A percentile compares a stretch with the other conserved stretches of the same genome.
These are phyloP conservation scores for Sternarchorhynchus goeldii DNA, from an alignment of 2,797 vertebrate genomes.

Conservation along the genomic window DNA sequence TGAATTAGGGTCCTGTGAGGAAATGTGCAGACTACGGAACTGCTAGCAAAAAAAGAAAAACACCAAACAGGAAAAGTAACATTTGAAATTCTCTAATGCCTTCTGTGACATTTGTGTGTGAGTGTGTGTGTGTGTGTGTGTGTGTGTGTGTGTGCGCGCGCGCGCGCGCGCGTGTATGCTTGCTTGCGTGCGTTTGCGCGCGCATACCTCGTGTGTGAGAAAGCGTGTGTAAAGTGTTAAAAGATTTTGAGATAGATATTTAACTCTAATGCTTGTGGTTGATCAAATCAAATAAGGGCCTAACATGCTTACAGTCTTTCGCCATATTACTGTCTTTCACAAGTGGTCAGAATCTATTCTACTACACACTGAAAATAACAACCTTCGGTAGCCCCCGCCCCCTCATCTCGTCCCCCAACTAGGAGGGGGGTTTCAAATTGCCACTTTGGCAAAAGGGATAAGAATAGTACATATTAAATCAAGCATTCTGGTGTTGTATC, in stretches of 20 bases:
- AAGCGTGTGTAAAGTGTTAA: slow-evolving; percentile 3
- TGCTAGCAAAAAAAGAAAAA: too few relatives aligned
- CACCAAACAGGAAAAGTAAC: background rate
- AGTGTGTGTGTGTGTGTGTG: slow-evolving; percentile 23
- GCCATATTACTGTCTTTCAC: slow-evolving; percentile 19
- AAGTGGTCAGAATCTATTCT: slow-evolving; percentile 37
- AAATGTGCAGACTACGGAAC: too few relatives aligned
- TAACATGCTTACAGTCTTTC: background rate
- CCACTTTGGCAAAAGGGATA: slow-evolving; percentile 70
- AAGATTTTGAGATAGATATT: background rate
- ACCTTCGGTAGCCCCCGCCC: slow-evolving; percentile 56
- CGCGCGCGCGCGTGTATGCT: background rate
- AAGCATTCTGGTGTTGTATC: slow-evolving; percentile 73
- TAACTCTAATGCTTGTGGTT: slow-evolving; percentile 20
- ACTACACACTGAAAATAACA: slow-evolving; percentile 65
- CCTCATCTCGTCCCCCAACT: slow-evolving; percentile 51
- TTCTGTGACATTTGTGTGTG: slow-evolving; percentile 20
- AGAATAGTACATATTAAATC: slow-evolving; percentile 76
- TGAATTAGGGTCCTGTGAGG: too few relatives aligned
- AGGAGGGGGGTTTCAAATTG: slow-evolving; percentile 70
- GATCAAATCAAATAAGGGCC: background rate
- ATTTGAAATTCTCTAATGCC: background rate
- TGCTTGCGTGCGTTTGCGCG: too few relatives aligned
- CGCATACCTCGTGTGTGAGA: background rate
- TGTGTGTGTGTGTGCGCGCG: background rate